A percentile compares a stretch with the other conserved stretches of the same genome.
These are phyloP conservation scores for Phenganax stokvisi DNA, from an alignment of 92 coral and sea anemone species.

Conservation along the genomic window DNA sequence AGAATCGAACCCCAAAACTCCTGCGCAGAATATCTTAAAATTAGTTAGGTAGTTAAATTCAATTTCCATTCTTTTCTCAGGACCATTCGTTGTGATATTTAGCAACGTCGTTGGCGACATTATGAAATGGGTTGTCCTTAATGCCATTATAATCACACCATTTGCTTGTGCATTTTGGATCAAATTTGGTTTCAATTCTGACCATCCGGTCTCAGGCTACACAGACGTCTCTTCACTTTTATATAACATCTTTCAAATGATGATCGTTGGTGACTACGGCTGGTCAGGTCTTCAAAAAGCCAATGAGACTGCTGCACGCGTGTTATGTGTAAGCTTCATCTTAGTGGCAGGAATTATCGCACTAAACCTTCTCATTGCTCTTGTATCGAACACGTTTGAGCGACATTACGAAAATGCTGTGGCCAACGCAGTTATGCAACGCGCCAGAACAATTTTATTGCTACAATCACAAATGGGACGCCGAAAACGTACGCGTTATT, in stretches of 20 bases:
- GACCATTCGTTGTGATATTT: conserved; percentile 11
- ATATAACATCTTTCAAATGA: conserved; percentile 24
- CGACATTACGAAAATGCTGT: conserved; percentile 7
- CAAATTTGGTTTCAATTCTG: conserved; percentile 3
- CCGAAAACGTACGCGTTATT: neutral
- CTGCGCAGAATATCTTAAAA: no score
- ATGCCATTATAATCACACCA: neutral
- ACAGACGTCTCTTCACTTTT: neutral
- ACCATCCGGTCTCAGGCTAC: neutral
- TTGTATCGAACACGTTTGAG: conserved; percentile 11
- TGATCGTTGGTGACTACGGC: conserved; percentile 12
- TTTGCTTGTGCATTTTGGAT: conserved; percentile 14
- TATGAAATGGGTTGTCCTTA: neutral
- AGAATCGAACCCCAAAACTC: no score
- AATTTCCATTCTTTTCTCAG: neutral
- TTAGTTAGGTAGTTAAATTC: neutral
- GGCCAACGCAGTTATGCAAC: conserved; percentile 18
- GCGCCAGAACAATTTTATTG: conserved; percentile 7
- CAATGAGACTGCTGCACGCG: neutral
- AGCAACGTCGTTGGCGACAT: conserved; percentile 15
- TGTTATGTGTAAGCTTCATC: neutral
- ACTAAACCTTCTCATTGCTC: conserved; percentile 4
- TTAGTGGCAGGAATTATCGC: conserved; percentile 12
- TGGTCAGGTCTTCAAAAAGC: neutral
- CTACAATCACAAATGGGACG: conserved; percentile 12